phyloP scores from a whole-genome alignment of 2,797 vertebrate species.

The Pseudotriccus pelzelni region DNA sequence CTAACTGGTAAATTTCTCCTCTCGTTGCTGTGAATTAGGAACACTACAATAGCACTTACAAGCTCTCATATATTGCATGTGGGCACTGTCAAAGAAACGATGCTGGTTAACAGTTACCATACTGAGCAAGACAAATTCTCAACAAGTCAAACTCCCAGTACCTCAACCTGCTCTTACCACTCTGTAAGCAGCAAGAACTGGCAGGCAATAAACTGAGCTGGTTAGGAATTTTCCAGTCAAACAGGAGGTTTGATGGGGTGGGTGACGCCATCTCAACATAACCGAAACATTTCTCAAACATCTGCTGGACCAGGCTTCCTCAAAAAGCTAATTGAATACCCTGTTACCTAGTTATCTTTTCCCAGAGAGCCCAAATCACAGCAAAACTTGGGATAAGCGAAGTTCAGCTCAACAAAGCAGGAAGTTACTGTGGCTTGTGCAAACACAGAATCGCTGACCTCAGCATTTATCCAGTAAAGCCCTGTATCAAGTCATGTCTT shows the following conservation, averaged over 20 bases:
- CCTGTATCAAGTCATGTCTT: not conserved
- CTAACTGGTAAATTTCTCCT: not conserved
- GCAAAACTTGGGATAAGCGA: not conserved
- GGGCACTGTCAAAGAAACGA: accelerated
- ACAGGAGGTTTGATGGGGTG: not conserved
- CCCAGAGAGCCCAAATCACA: not conserved
- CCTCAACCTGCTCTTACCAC: not conserved
- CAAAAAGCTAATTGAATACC: not conserved
- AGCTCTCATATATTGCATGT: not conserved
- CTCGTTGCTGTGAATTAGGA: not conserved
- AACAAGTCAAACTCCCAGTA: not conserved
- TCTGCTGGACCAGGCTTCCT: not conserved
- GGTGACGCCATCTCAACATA: not conserved
- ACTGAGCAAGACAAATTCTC: not conserved
- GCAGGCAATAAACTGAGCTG: not conserved
- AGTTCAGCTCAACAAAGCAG: not conserved
- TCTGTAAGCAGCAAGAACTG: not conserved
- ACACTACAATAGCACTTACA: not conserved
- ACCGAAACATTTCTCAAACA: not conserved
- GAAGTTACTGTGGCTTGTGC: not conserved
- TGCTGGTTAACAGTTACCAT: not conserved
- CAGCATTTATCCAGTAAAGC: not conserved
- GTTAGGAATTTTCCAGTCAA: not conserved
- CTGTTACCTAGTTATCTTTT: not conserved
- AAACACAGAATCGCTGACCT: not conserved